phyloP scores from a whole-genome alignment of 2,113 vertebrate species.

The Crotophaga sulcirostris region DNA sequence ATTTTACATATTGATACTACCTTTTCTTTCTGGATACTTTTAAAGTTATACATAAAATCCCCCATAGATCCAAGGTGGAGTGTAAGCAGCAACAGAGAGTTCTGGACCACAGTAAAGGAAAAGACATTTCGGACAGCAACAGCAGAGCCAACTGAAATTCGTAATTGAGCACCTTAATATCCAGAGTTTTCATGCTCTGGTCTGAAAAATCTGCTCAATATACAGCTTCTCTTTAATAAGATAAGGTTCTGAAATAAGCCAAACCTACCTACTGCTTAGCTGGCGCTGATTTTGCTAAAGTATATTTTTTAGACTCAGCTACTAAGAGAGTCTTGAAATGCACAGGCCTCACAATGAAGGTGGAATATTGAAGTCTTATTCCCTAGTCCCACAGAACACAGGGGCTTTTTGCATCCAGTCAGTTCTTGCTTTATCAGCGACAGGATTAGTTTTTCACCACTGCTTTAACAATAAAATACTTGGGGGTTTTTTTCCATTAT shows the following conservation, averaged over 20 bases:
- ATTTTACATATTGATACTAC: neutral
- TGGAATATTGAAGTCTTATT: neutral
- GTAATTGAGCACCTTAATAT: neutral
- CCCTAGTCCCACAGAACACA: neutral
- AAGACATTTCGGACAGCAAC: neutral
- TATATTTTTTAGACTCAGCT: neutral
- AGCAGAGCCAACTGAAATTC: neutral
- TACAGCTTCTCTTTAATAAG: neutral
- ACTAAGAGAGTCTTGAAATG: neutral
- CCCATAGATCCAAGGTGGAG: neutral
- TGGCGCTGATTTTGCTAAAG: neutral
- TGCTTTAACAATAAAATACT: neutral
- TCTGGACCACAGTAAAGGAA: neutral
- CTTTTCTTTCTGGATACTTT: neutral
- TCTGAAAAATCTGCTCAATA: conserved; percentile 19
- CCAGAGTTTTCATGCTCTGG: neutral
- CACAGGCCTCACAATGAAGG: neutral
- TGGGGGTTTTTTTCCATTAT: neutral
- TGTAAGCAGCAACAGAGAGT: neutral
- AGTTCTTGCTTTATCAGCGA: neutral
- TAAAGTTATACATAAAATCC: neutral
- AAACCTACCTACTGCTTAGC: neutral
- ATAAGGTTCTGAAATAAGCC: neutral
- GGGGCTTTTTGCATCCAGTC: neutral
- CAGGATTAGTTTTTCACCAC: neutral